Base-by-base conservation (phyloP, 2,113 vertebrate genomes). In the Dicerorhinus sumatrensis region DNA sequence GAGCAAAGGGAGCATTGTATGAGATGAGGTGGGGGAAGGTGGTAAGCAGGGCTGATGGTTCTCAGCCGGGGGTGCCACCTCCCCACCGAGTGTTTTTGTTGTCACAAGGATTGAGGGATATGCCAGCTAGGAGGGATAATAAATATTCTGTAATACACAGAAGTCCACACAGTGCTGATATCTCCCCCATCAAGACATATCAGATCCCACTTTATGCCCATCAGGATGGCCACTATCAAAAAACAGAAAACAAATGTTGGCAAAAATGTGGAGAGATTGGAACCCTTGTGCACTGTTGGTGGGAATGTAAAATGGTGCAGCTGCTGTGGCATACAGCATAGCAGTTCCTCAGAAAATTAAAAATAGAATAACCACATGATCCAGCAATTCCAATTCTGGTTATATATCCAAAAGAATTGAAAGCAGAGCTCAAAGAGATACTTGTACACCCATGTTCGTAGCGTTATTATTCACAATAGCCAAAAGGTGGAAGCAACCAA, bases 1-100 rank as follows among this genome's bases (percentile, higher is more conserved):
- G 69, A 48, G n/a, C 58, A 8, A 13, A 42, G n/a, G 9, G 10
- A 4, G 54, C 0, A 21, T 2, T 9, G 4, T 5, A 27, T 17
- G 56, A 63, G 5, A 27, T 0, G 8, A 65, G 8, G 18, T 21
- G 29, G 62, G 10, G 46, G 54, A 27, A 5, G 42, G 42, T 42
- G 33, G 60, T 1, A 17, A 7, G 16, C 48, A 20, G 36, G 25
- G 9, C 13, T 48, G 80, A 16, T 12, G 39, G 51, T 4, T 82
- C 62, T 85, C 46, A n/a, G 73, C 23, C 11, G 8, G 77, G 48
- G 27, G 2, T 18, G 5, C 29, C 11, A 16, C 42, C 46, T 11
- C 81, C 4, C 75, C 62, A n/a, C 60, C 8, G 9, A 51, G 39
- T 23, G 46, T 31, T 39, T 82, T 62, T 80, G 56, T 72, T 83